These are phyloP conservation scores for Trachelipus rathkii DNA, from an alignment of 1,140 invertebrate species.

Conservation along the genomic window DNA sequence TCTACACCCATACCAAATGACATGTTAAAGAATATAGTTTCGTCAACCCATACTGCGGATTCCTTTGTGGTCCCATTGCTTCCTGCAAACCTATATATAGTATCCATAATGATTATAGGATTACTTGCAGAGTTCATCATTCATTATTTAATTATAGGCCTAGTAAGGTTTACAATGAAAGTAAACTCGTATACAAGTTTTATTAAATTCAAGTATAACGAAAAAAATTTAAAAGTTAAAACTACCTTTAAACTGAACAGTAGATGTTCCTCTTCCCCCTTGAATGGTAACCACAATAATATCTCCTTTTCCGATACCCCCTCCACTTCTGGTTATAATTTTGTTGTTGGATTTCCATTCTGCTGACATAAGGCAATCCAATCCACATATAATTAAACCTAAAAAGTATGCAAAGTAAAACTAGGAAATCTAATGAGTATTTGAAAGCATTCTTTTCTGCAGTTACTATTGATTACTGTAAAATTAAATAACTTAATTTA, in stretches of 20 bases:
- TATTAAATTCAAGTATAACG: background rate
- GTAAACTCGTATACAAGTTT: too few species aligned
- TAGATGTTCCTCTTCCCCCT: conserved; percentile 88
- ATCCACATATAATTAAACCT: conserved; percentile 91
- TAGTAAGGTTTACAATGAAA: too few species aligned
- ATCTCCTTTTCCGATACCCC: conserved; percentile 89
- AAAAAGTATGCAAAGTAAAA: conserved; percentile 43
- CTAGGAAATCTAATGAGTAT: too few species aligned
- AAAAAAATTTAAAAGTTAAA: background rate
- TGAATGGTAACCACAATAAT: conserved; percentile 86
- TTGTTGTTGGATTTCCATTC: conserved; percentile 98
- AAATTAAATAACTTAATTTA: background rate
- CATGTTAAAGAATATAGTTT: conserved; percentile 58
- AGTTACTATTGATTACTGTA: background rate
- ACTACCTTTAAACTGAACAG: conserved; percentile 83
- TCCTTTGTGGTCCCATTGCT: conserved; percentile 91
- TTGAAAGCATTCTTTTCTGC: conserved; percentile 7
- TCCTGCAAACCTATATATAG: conserved; percentile 57
- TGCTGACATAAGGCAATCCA: conserved; percentile 87
- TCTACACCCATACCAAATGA: too few species aligned
- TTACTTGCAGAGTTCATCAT: too few species aligned
- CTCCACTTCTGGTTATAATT: conserved; percentile 89
- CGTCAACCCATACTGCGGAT: conserved; percentile 98
- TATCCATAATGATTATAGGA: background rate
- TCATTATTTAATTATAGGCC: too few species aligned